Base-by-base conservation (phyloP, 2,797 vertebrate genomes). In the Chaetophractus vellerosus region DNA sequence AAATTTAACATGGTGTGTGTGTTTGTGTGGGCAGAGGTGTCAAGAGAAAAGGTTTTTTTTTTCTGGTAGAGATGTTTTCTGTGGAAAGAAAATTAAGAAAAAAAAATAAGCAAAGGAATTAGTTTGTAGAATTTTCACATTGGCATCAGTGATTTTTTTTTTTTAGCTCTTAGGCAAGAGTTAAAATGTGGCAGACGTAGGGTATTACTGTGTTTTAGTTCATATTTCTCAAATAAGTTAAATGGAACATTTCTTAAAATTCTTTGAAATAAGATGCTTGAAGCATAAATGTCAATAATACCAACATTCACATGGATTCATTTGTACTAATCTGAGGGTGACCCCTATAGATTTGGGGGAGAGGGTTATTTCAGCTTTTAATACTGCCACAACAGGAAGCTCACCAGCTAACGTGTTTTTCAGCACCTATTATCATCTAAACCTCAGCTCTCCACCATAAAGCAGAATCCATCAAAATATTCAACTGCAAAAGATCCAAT, bases 301-400 rank as follows among this genome's bases (percentile, higher is more conserved):
- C 91, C 95, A 87, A 90, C 26, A 61, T 74, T 93, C 63, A 69
- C 61, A 41, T 14, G 74, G 36, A 59, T 66, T 84, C 48, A 33
- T 18, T 6, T 92, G 36, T 21, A 68, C 10, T 48, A 69, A 38
- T 61, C 38, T 91, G 78, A 59, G 66, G 59, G 50, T 50, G 69
- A 57, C 55, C 18, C 57, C 41, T 96, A n/a, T 10, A 41, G 66
- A 80, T 38, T 87, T 86, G 6, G 26, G 66, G 83, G 21, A 11
- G 71, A 95, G 15, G 26, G 24, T 88, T 79, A 88, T 9, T 61
- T 31, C 21, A 90, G 88, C 66, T 64, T 90, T 97, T 92, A 97
- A 97, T 91, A 96, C 74, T 96, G 93, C 97, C 94, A 69, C 26
- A 96, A 48, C 16, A 61, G 66, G 66, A 96, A 80, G 87, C 45